Evolutionary conservation across 2,113 vertebrate genomes (phyloP).

Genomic region (Ctenodactylus gundi): DNA sequence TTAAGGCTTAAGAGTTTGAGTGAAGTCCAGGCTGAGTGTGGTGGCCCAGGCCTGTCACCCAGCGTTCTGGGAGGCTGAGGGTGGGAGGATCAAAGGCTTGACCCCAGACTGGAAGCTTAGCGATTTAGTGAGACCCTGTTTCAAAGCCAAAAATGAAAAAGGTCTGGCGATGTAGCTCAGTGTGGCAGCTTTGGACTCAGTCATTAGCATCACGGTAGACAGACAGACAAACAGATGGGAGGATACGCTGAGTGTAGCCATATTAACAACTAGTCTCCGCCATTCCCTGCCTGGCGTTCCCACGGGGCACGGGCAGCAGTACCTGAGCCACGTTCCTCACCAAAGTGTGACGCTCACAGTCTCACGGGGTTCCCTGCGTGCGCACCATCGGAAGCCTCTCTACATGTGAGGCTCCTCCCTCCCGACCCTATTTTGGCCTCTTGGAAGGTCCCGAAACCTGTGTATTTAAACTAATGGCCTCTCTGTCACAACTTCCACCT

Average conservation of each 20-base stretch:
- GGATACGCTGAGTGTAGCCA: no score
- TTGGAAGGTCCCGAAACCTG: neutral
- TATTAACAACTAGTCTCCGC: no score
- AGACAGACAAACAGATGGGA: no score
- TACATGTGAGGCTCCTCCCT: no score
- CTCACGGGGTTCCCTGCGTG: no score
- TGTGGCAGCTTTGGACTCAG: neutral
- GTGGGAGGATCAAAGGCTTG: neutral
- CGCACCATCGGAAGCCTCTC: no score
- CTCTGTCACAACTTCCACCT: neutral
- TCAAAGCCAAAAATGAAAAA: neutral
- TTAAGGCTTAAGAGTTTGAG: neutral
- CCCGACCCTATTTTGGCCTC: fast-evolving
- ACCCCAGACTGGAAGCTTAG: no score
- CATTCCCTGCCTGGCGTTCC: fast-evolving
- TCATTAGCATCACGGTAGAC: no score
- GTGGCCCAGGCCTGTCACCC: neutral
- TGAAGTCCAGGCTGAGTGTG: neutral
- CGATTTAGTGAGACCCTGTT: neutral
- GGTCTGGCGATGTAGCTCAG: no score
- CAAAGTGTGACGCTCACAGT: fast-evolving
- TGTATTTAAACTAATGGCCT: neutral
- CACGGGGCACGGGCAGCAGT: no score
- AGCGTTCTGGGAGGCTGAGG: neutral
- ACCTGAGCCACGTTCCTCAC: no score